A percentile compares a stretch with the other conserved stretches of the same genome.
phyloP scores from a whole-genome alignment of 2,113 vertebrate species.

The Willisornis vidua region DNA sequence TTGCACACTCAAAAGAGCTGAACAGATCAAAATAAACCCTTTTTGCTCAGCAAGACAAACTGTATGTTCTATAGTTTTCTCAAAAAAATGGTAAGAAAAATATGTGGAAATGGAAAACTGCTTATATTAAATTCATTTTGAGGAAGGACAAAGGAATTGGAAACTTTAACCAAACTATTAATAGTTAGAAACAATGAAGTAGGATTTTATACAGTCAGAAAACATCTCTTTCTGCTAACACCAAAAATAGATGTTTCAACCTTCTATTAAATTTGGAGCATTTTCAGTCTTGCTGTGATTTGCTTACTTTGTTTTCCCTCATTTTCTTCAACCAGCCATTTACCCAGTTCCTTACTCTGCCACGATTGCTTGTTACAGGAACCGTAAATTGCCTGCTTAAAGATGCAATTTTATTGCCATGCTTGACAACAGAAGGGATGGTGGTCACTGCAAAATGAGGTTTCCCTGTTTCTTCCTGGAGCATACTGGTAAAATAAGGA shows the following conservation, averaged over 20 bases:
- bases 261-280: neutral
- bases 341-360: neutral
- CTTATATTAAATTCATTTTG: neutral
- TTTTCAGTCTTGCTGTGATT: neutral
- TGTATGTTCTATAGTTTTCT: no score
- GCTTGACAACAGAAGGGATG: neutral
- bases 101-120: neutral
- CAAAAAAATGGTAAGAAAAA: no score
- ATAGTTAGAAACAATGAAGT: neutral
- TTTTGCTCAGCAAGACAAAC: no score
- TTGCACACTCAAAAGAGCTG: no score
- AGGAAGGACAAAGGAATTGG: neutral
- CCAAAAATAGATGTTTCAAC: neutral
- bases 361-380: rapidly evolving
- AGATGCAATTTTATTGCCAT: neutral
- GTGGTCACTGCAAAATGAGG: neutral
- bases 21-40: no score
- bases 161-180: neutral
- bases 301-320: neutral
- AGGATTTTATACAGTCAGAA: neutral
- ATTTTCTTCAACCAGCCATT: neutral
- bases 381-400: neutral
- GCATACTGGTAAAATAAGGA: neutral
- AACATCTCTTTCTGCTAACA: neutral
- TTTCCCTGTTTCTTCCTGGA: neutral